These are phyloP conservation scores for Mormyrops boulengeri DNA, from an alignment of 2,797 vertebrate genomes.

Conservation along the genomic window DNA sequence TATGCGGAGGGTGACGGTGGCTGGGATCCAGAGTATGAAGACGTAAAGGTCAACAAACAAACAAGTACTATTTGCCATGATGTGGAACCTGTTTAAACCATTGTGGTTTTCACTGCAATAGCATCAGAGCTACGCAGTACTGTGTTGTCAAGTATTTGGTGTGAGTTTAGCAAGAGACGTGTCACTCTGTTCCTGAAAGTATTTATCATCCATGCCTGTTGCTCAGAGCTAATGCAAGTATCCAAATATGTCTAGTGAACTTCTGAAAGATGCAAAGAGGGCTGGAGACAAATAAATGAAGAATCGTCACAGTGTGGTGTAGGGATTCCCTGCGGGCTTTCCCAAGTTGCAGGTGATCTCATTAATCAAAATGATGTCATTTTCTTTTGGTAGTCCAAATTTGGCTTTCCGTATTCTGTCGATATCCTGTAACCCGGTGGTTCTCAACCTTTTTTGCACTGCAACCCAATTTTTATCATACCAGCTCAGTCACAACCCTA, in stretches of 20 bases:
- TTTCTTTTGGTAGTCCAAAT: not conserved
- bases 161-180: not conserved
- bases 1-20: not conserved
- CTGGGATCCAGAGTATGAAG: slow-evolving; percentile 6
- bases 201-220: not conserved
- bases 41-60: not conserved
- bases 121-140: not conserved
- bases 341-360: not conserved
- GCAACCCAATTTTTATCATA: not conserved
- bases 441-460: not conserved
- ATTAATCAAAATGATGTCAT: not conserved
- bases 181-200: not conserved
- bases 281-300: not conserved
- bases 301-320: no score
- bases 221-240: not conserved
- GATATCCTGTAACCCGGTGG: not conserved
- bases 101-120: slow-evolving; percentile 19
- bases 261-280: not conserved
- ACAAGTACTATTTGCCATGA: not conserved
- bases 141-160: not conserved
- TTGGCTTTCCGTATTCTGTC: not conserved
- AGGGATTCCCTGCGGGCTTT: not conserved
- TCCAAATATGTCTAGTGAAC: not conserved
- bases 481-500: not conserved
- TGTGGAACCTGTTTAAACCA: slow-evolving; percentile 1